Conservation (phyloP, 1,140 invertebrate genomes). For the Latrodectus geometricus region DNA sequence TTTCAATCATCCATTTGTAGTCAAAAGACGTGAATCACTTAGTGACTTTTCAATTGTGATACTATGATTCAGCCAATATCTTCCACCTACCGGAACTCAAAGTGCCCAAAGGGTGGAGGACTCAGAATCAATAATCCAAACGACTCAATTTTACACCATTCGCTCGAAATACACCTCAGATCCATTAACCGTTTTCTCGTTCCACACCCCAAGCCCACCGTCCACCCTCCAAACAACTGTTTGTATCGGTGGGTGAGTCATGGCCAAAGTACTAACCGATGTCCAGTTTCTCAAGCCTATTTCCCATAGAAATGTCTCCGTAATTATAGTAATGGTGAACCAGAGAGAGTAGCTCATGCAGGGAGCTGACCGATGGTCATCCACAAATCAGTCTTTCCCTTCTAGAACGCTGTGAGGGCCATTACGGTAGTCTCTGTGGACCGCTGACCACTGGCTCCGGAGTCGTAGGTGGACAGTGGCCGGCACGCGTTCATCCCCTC, state of each 20-base stretch:
- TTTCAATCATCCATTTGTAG: too few relatives aligned
- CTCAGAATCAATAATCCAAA: conserved; percentile 43
- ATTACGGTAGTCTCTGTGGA: conserved; percentile 42
- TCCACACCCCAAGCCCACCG: neutral
- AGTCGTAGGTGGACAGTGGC: conserved; percentile 17
- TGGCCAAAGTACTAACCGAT: conserved; percentile 50
- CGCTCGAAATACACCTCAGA: conserved; percentile 48
- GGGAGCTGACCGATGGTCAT: conserved; percentile 57
- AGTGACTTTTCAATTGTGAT: too few relatives aligned
- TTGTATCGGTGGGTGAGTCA: conserved; percentile 55
- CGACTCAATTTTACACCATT: conserved; percentile 55
- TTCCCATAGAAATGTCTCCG: conserved; percentile 48
- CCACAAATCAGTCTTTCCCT: conserved; percentile 42
- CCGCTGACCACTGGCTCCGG: conserved; percentile 21
- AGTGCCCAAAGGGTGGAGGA: too few relatives aligned
- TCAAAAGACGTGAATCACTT: too few relatives aligned
- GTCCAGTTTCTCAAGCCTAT: conserved; percentile 36
- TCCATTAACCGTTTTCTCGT: conserved; percentile 21
- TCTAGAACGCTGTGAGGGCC: neutral
- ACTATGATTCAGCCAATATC: too few relatives aligned
- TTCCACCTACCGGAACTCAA: too few relatives aligned
- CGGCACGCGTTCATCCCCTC: conserved; percentile 10
- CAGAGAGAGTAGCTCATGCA: conserved; percentile 38
- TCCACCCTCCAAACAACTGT: conserved; percentile 43
- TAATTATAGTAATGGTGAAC: conserved; percentile 56